Evolutionary conservation across 2,797 vertebrate species (phyloP), one percentile per base, ranked within the genome.

Genomic region (Chromobotia macracanthus): DNA sequence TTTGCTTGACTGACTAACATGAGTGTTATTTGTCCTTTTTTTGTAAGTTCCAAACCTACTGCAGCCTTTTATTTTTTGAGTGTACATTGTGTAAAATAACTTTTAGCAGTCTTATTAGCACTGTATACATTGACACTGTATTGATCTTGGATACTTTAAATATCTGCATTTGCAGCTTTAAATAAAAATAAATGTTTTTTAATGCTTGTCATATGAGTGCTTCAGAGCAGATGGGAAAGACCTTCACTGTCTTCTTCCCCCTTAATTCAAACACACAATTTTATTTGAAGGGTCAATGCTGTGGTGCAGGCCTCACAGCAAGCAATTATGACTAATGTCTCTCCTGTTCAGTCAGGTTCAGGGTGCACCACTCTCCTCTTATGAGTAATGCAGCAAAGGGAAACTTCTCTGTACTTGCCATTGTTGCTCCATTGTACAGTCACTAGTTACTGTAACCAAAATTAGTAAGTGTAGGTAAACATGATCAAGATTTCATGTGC

Each of bases 161-260:
- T 38, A 4, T 38, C 6, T 38, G 35, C 35, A 38, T 38, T 38
- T 38, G 6, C 35, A 5, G 35, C 35, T 38, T 38, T 5, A 38
- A 65, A 64, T 23, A 63, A 19, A 41, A 18, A 38, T 72, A 41
- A 18, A 38, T 72, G 38, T 38, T 64, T 73, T 80, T 71, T 51
- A 25, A 46, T 50, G 55, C 60, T 66, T 70, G 28, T 16, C 38
- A 41, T 53, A 55, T 19, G 51, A 72, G 56, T 31, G 19, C 50
- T 68, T 79, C n/a, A 72, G 41, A 63, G 70, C 65, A 65, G 72
- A 72, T 28, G 69, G 82, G 82, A 83, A 85, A 85, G 73, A 81
- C 84, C 79, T 81, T 51, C 56, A 55, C 41, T 50, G 72, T 35
- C 35, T 51, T 70, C 48, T 68, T 58, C 80, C 41, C 15, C 65